A percentile compares a stretch with the other conserved stretches of the same genome.
Conservation (phyloP, 2,113 vertebrate species). For the Corynorhinus townsendii region DNA sequence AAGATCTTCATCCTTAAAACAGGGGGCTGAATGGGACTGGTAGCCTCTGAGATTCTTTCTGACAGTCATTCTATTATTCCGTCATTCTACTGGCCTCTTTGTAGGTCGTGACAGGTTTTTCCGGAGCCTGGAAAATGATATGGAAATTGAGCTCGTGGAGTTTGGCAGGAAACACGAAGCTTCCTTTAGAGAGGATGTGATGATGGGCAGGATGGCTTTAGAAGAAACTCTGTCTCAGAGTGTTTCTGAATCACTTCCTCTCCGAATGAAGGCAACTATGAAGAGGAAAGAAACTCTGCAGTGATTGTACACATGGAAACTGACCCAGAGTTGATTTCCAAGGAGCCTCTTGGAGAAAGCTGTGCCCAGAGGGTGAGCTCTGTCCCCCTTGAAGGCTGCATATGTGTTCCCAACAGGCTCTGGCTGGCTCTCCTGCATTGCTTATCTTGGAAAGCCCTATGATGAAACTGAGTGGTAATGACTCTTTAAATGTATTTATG, state of each 20-base stretch:
- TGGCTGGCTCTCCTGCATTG: neutral
- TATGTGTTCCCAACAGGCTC: neutral
- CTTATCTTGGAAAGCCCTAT: neutral
- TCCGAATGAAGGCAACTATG: neutral
- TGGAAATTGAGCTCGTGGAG: constrained; percentile 24
- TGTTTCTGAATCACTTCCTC: constrained; percentile 60
- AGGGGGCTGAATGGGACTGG: neutral
- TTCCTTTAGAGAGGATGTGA: constrained; percentile 1
- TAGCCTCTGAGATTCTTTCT: neutral
- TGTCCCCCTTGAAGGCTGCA: neutral
- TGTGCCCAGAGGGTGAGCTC: neutral
- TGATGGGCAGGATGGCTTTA: neutral
- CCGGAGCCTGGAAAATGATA: constrained; percentile 29
- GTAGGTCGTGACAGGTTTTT: constrained; percentile 7
- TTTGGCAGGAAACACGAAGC: constrained; percentile 38
- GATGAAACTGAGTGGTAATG: neutral
- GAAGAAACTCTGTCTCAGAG: neutral
- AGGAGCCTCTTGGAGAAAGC: neutral
- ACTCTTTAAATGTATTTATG: constrained; percentile 20
- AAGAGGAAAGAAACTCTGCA: neutral
- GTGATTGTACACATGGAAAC: neutral
- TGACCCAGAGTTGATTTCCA: neutral
- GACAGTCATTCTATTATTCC: neutral
- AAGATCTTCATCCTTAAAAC: neutral
- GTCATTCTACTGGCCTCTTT: neutral